Base-by-base conservation (phyloP, 2,888 invertebrate genomes). In the Lasioglossum leucozonium region DNA sequence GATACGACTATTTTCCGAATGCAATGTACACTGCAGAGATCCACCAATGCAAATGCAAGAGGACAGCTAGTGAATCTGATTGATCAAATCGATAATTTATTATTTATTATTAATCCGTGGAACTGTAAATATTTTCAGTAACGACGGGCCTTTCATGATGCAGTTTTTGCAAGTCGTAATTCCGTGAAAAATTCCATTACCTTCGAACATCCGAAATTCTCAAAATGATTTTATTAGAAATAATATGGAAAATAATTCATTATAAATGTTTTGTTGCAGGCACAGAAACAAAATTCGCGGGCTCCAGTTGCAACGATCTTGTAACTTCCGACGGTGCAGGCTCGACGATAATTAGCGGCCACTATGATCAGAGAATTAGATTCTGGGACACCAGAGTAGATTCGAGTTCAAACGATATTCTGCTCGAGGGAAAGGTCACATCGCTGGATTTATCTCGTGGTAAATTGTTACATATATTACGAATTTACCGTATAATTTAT, bases 321-420 rank as follows among this genome's bases (percentile, higher is more conserved):
- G 99, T 99, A 90, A 98, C 98, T 89, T 97, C 97, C 82, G 98
- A 98, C 94, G 97, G 98, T 85, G 96, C 97, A 18, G 98, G 98
- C 65, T 97, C 98, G 30, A 98, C 98, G 78, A 98, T 99, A 91
- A 98, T 99, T 92, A 99, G 99, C 93, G 99, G 99, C 40, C 99
- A 99, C 96, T 99, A 98, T 95, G 99, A 99, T 96, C 99, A 99
- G 95, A 97, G 97, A 93, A 98, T 99, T 91, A 97, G 99, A 77
- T 98, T 99, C 95, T 99, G 99, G 99, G 99, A 99, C 95, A 97
- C 98, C 87, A 96, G 99, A 92, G 97, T 97, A 26, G 98, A 99
- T 92, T 97, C 97, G 92, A 97, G 97, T 90, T 97, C 97, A 86
- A 98, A 98, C 94, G 98, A 99, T 95, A 98, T 99, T 88, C 95